A percentile compares a stretch with the other conserved stretches of the same genome.
phyloP scores from a whole-genome alignment of 2,888 invertebrate genomes.

The Cosmia pyralina region DNA sequence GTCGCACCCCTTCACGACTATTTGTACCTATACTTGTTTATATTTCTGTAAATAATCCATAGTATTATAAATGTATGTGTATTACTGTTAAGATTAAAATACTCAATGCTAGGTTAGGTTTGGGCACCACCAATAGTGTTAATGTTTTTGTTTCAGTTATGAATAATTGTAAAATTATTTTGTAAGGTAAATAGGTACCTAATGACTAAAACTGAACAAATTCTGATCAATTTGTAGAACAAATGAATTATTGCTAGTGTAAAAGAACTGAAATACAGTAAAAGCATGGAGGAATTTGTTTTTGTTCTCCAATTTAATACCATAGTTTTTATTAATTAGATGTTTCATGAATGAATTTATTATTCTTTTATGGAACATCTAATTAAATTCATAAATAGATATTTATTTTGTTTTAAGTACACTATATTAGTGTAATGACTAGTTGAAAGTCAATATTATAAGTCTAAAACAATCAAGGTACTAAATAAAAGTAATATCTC shows the following conservation, averaged over 20 bases:
- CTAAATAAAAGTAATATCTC: conserved; percentile 74
- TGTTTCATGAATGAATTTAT: conserved; percentile 28
- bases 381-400: conserved; percentile 62
- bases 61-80: conserved; percentile 76
- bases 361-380: conserved; percentile 1
- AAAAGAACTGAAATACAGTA: conserved; percentile 51
- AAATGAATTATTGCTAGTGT: conserved; percentile 42
- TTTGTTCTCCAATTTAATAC: conserved; percentile 23
- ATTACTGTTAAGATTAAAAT: conserved; percentile 83
- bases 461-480: conserved; percentile 78
- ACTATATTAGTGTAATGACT: conserved; percentile 89
- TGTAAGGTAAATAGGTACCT: conserved; percentile 52
- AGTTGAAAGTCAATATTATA: conserved; percentile 70
- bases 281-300: conserved; percentile 10
- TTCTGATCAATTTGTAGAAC: conserved; percentile 61
- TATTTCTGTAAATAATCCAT: conserved; percentile 81
- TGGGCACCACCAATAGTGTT: conserved; percentile 78
- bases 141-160: conserved; percentile 57
- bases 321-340: conserved; percentile 42
- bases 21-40: conserved; percentile 70
- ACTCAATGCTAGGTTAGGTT: conserved; percentile 82
- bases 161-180: conserved; percentile 45
- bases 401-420: conserved; percentile 83
- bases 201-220: conserved; percentile 42
- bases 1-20: conserved; percentile 67